Conservation (phyloP, 2,113 vertebrate species). For the Rhabdomys dilectus region DNA sequence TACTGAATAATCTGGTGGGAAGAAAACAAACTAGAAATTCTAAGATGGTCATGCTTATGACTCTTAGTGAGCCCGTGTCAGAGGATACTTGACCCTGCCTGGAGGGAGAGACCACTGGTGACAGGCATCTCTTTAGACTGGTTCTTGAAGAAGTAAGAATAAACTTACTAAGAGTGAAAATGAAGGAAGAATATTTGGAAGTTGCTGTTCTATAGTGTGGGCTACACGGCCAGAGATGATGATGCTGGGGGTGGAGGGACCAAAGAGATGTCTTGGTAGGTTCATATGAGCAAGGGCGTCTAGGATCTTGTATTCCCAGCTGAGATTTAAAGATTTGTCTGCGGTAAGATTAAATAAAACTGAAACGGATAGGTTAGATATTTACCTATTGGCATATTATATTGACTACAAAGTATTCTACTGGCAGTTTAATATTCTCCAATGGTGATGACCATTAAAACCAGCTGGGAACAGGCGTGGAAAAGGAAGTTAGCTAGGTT, state of each 20-base stretch:
- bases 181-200: background rate
- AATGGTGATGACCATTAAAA: background rate
- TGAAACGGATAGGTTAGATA: background rate
- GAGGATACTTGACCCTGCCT: background rate
- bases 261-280: background rate
- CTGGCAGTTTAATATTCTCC: background rate
- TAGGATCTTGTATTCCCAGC: background rate
- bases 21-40: background rate
- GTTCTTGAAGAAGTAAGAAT: constrained; percentile 5
- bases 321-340: background rate
- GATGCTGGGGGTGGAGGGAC: accelerated
- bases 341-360: background rate
- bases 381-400: background rate
- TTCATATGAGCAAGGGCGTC: background rate
- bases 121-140: background rate
- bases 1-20: background rate
- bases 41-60: background rate
- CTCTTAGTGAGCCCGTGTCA: background rate
- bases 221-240: background rate
- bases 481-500: background rate
- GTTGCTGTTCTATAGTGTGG: background rate
- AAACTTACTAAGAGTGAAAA: background rate
- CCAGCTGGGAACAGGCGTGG: background rate
- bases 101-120: background rate
- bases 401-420: background rate